Percentiles rank a stretch among this genome's conserved stretches.
These are phyloP conservation scores for Falcaria lacertinaria DNA, from an alignment of 2,888 invertebrate genomes.

Conservation along the genomic window DNA sequence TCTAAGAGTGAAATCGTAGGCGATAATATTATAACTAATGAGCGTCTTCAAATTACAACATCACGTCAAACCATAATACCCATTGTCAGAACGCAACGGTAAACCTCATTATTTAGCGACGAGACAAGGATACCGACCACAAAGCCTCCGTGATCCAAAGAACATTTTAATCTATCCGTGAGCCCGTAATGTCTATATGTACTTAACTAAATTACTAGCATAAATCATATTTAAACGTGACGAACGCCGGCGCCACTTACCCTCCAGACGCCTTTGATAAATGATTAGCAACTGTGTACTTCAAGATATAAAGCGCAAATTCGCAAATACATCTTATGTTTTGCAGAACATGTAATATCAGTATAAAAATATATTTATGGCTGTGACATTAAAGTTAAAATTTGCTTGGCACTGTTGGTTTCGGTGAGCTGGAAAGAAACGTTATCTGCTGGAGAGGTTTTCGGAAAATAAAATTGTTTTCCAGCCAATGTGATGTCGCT, in stretches of 20 bases:
- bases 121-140: constrained; percentile 37
- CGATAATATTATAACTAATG: too few species aligned
- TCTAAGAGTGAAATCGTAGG: too few species aligned
- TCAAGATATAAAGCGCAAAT: constrained; percentile 26
- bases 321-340: constrained; percentile 10
- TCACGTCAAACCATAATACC: constrained; percentile 15
- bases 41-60: constrained; percentile 6
- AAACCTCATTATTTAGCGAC: constrained; percentile 43
- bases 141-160: constrained; percentile 41
- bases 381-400: constrained; percentile 30
- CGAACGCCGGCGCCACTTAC: constrained; percentile 48
- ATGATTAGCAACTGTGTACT: constrained; percentile 36
- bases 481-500: constrained; percentile 24
- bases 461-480: constrained; percentile 41
- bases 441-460: constrained; percentile 41
- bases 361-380: constrained; percentile 29
- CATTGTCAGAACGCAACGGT: constrained; percentile 12
- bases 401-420: constrained; percentile 11
- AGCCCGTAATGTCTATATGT: constrained; percentile 70
- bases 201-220: constrained; percentile 78
- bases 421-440: constrained; percentile 19
- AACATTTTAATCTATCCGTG: constrained; percentile 72
- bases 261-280: constrained; percentile 21
- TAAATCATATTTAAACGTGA: constrained; percentile 79
- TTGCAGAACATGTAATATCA: constrained; percentile 4